Evolutionary conservation across 2,113 vertebrate species (phyloP), one percentile per base, ranked within the genome.

Genomic region (Takifugu bimaculatus): DNA sequence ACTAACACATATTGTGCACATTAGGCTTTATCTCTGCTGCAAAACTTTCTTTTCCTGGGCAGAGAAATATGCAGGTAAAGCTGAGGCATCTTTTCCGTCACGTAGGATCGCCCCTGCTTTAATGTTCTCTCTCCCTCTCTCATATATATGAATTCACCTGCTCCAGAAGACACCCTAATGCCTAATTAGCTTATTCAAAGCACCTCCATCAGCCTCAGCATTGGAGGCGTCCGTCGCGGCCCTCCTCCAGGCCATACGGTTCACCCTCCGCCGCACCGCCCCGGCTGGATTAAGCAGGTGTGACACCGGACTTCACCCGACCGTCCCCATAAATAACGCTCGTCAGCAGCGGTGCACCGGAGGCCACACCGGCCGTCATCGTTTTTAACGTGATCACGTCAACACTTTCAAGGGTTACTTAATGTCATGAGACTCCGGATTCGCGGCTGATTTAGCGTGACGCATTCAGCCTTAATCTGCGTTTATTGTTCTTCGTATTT

Each of bases 401-500:
- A 80, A 84, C 82, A 75, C 76, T 84, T 84, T 50, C 62, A 79
- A 81, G 86, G 80, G 85, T 87, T 84, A 83, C 79, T 88, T 81
- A 78, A 87, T 86, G 86, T 87, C 82, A 81, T 65, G 88, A 86
- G 86, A 83, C 83, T 82, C 4, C 43, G 84, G 76, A 73, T 83
- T 59, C 67, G 77, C 35, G 56, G 35, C 14, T 86, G 83, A 87
- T 87, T 75, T 47, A 54, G 79, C 78, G 74, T 87, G 85, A 82
- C 85, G 79, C 74, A 87, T 87, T 87, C 85, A 82, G 83, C 85
- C 83, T 86, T 86, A 89, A 88, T 88, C 86, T 88, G 75, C 67
- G 80, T 78, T 82, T 84, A 89, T 87, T 88, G 88, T 88, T 88
- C 85, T 58, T 86, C 82, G 72, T 80, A 85, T 88, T 88, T 88